Evolutionary conservation across 2,888 invertebrate species (phyloP).

Genomic region (Pyrgus malvae): DNA sequence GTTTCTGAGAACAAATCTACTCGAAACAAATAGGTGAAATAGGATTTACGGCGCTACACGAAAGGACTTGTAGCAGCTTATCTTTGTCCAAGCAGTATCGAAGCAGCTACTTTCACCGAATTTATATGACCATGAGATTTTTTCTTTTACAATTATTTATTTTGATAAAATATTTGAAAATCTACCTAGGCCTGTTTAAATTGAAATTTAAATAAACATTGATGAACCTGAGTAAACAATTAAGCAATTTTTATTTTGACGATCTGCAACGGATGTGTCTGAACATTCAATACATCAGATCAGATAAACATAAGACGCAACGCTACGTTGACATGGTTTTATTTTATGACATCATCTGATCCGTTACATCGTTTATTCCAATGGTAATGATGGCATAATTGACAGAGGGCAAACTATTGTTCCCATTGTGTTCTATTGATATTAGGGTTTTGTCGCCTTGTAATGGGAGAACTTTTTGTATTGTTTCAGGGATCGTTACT

Average conservation of each 20-base stretch:
- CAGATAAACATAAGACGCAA: constrained; percentile 40
- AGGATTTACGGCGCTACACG: constrained; percentile 64
- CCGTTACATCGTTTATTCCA: constrained; percentile 76
- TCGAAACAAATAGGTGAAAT: constrained; percentile 45
- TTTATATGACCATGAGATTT: constrained; percentile 3
- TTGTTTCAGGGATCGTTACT: constrained; percentile 65
- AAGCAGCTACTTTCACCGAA: constrained; percentile 56
- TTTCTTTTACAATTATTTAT: constrained; percentile 4
- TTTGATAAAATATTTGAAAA: constrained; percentile 1
- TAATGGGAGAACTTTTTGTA: constrained; percentile 67
- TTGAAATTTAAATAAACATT: too few species aligned
- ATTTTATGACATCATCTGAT: constrained; percentile 73
- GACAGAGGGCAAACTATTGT: constrained; percentile 79
- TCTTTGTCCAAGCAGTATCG: constrained; percentile 29
- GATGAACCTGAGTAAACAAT: too few species aligned
- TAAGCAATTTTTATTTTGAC: too few species aligned
- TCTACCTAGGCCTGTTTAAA: too few species aligned
- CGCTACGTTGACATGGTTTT: constrained; percentile 65
- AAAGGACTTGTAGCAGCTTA: constrained; percentile 52
- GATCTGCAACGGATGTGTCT: too few species aligned
- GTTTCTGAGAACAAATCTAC: constrained; percentile 57
- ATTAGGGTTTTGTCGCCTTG: constrained; percentile 80
- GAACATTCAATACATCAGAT: too few species aligned
- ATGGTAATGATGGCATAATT: constrained; percentile 81
- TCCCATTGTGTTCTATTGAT: constrained; percentile 77